Conservation (phyloP, 2,797 vertebrate genomes). For the Gorsachius magnificus region DNA sequence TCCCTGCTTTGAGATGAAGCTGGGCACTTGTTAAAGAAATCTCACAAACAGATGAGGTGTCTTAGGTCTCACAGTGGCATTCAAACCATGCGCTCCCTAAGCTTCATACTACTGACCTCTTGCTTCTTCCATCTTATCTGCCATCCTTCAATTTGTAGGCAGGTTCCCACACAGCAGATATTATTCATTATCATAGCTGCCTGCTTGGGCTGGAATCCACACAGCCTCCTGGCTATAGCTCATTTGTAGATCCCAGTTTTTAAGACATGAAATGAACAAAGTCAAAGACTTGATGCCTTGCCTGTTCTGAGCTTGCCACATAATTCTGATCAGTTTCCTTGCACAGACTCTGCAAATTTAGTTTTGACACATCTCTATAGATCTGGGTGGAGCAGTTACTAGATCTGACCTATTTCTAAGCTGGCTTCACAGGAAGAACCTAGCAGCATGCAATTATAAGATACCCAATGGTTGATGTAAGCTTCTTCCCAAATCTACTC, state of each 20-base stretch:
- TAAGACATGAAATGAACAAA: neutral
- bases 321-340: neutral
- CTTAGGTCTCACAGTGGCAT: constrained; percentile 6
- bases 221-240: neutral
- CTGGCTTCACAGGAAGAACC: neutral
- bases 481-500: neutral
- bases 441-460: neutral
- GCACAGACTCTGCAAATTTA: neutral
- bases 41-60: neutral
- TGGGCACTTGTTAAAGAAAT: neutral
- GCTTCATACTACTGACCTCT: neutral
- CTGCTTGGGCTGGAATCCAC: neutral
- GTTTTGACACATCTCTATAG: neutral
- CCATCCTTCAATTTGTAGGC: neutral
- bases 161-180: neutral
- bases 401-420: neutral
- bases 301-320: neutral
- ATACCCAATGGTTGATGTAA: neutral
- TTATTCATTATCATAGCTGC: neutral
- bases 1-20: neutral
- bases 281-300: neutral
- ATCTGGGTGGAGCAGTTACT: neutral
- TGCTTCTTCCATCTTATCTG: neutral
- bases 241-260: neutral
- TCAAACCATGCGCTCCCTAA: constrained; percentile 22